phyloP scores from a whole-genome alignment of 2,888 invertebrate genomes.

The Hanleya hanleyi region DNA sequence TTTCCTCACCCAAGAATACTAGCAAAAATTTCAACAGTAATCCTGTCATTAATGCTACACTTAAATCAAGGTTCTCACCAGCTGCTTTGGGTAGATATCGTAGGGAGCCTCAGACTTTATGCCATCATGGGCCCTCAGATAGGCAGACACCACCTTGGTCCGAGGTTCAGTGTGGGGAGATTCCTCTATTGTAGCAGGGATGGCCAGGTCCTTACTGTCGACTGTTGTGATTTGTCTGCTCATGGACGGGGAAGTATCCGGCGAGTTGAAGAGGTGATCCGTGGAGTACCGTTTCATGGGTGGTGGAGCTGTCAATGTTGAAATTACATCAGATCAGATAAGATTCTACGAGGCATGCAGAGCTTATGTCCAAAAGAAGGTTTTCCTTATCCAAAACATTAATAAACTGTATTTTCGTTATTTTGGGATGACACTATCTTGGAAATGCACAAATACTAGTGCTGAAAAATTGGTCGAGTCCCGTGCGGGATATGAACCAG shows the following conservation, averaged over 20 bases:
- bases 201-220: background rate
- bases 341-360: too few species aligned
- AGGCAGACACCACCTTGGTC: constrained; percentile 51
- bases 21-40: too few species aligned
- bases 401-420: too few species aligned
- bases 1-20: too few species aligned
- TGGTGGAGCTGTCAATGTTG: constrained; percentile 47
- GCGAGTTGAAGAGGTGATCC: constrained; percentile 60
- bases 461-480: too few species aligned
- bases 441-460: too few species aligned
- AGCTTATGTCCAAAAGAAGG: too few species aligned
- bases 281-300: constrained; percentile 45
- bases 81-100: constrained; percentile 56
- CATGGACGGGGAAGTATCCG: constrained; percentile 49
- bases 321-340: too few species aligned
- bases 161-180: background rate
- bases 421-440: too few species aligned
- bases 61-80: constrained; percentile 49
- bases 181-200: background rate
- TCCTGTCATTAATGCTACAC: too few species aligned
- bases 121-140: constrained; percentile 58
- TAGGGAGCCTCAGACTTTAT: constrained; percentile 47
- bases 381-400: too few species aligned
- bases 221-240: constrained; percentile 38
- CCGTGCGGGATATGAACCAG: too few species aligned